Conservation (phyloP, 2,113 vertebrate species). For the Parotia lawesii region DNA sequence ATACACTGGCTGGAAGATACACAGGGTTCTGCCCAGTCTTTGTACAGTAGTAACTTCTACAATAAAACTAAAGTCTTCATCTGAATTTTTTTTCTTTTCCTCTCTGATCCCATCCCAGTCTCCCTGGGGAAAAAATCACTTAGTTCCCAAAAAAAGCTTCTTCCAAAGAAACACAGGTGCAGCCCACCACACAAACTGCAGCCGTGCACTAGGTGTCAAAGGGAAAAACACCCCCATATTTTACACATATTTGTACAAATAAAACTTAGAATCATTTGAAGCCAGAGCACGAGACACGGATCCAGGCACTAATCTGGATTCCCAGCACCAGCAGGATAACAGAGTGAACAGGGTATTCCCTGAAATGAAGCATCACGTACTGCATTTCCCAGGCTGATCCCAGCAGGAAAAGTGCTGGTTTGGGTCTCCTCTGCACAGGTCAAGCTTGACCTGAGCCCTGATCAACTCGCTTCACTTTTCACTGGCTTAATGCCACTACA, state of each 20-base stretch:
- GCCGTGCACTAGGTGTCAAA: neutral
- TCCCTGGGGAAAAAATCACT: neutral
- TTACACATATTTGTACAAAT: neutral
- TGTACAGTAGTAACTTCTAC: neutral
- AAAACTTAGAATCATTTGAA: neutral
- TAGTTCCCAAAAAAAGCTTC: neutral
- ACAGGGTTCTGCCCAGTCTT: neutral
- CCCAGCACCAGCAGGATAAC: neutral
- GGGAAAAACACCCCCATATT: neutral
- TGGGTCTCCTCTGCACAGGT: neutral
- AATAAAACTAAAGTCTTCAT: neutral
- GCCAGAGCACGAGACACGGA: neutral
- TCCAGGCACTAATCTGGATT: neutral
- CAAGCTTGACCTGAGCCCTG: fast-evolving
- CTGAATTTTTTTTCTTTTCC: neutral
- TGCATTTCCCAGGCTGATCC: neutral
- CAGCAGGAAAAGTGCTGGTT: fast-evolving
- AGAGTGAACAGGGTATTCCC: neutral
- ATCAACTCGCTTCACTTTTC: neutral
- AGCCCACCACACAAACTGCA: neutral
- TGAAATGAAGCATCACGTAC: fast-evolving
- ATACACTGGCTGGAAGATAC: neutral
- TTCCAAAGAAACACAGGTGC: neutral
- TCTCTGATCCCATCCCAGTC: neutral
- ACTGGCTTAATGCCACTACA: neutral